These are phyloP conservation scores for Macrostomum cliftonense DNA, from an alignment of 2,888 invertebrate species.

Conservation along the genomic window DNA sequence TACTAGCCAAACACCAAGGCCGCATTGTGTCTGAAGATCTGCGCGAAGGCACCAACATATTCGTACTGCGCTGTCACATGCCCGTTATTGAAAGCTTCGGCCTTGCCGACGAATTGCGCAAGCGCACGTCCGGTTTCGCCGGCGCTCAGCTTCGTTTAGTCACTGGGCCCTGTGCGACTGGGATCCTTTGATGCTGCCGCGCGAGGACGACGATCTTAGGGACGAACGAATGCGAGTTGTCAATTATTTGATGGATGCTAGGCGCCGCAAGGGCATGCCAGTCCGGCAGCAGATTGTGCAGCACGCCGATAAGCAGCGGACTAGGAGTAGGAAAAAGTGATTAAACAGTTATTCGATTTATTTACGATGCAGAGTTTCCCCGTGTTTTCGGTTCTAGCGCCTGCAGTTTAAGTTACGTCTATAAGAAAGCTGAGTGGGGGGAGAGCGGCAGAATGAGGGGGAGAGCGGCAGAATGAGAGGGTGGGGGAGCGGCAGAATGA, in stretches of 20 bases:
- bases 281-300: constrained; percentile 82
- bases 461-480: no score
- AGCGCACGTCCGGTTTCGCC: constrained; percentile 70
- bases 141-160: constrained; percentile 82
- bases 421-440: no score
- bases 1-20: constrained; percentile 66
- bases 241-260: constrained; percentile 66
- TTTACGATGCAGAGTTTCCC: no score
- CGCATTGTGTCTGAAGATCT: constrained; percentile 71
- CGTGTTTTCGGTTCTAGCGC: no score
- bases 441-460: no score
- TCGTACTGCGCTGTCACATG: constrained; percentile 65
- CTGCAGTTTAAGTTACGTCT: no score
- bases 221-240: constrained; percentile 17
- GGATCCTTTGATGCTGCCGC: constrained; percentile 86
- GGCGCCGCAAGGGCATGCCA: constrained; percentile 68
- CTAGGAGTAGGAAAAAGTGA: constrained; percentile 58
- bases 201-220: constrained; percentile 48
- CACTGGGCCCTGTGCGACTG: constrained; percentile 68
- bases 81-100: constrained; percentile 92
- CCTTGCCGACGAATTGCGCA: constrained; percentile 77
- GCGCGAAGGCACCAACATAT: constrained; percentile 66
- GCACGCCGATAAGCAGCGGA: constrained; percentile 88
- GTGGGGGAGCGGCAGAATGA: no score
- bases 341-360: background rate